Evolutionary conservation across 2,888 invertebrate species (phyloP).

Genomic region (Onchidella celtica): DNA sequence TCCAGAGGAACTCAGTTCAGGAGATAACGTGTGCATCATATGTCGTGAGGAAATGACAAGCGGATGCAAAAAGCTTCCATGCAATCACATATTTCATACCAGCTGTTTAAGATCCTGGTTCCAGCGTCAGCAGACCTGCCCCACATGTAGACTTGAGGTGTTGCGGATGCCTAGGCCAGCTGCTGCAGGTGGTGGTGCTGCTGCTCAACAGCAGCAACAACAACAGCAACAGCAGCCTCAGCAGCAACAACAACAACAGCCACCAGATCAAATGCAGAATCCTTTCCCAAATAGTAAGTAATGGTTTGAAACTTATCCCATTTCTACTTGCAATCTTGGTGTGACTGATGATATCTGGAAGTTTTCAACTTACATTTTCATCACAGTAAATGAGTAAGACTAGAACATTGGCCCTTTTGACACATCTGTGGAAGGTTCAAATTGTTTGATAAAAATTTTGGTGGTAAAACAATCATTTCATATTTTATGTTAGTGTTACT

Average conservation of each 20-base stretch:
- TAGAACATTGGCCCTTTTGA: too few relatives aligned
- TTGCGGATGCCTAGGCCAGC: constrained; percentile 80
- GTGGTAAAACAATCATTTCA: too few relatives aligned
- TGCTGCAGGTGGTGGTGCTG: constrained; percentile 74
- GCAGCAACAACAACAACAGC: constrained; percentile 52
- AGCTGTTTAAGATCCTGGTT: constrained; percentile 99
- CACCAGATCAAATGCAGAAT: constrained; percentile 42
- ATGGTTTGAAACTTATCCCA: not conserved
- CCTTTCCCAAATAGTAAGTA: constrained; percentile 49
- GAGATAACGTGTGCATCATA: constrained; percentile 98
- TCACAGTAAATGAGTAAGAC: too few relatives aligned
- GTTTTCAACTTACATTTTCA: too few relatives aligned
- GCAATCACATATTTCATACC: constrained; percentile 99
- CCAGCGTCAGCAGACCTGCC: constrained; percentile 99
- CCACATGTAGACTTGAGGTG: constrained; percentile 97
- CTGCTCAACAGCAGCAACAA: constrained; percentile 40
- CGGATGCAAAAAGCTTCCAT: constrained; percentile 94
- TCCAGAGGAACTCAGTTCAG: constrained; percentile 90
- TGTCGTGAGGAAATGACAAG: constrained; percentile 93
- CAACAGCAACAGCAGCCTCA: constrained; percentile 52
- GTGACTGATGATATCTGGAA: too few relatives aligned
- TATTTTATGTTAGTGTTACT: too few relatives aligned
- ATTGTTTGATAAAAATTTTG: too few relatives aligned
- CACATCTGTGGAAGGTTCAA: too few relatives aligned
- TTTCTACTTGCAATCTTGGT: too few relatives aligned